Percentiles rank a stretch among this genome's conserved stretches.
Evolutionary conservation across 2,888 invertebrate species (phyloP).

Genomic region (Sceliomorpha sp.): DNA sequence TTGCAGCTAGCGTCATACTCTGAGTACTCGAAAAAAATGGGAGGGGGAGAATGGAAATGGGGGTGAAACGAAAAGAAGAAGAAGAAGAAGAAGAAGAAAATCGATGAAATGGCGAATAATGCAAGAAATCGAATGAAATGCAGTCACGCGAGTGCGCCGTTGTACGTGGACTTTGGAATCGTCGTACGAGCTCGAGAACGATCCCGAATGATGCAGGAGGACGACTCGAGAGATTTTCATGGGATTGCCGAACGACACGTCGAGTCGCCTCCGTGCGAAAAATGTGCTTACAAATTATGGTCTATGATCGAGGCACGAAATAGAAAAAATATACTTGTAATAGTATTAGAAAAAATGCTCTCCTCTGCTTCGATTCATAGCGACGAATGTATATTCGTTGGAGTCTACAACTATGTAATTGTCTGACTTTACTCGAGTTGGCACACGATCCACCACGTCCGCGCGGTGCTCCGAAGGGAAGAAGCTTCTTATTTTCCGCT

Average conservation of each 20-base stretch:
- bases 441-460: conserved; percentile 56
- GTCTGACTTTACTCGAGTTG: conserved; percentile 53
- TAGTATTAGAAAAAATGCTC: conserved; percentile 24
- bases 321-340: conserved; percentile 32
- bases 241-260: not conserved
- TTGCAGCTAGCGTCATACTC: conserved; percentile 6
- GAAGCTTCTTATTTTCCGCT: conserved; percentile 54
- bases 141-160: conserved; percentile 31
- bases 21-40: not conserved
- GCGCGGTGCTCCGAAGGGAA: conserved; percentile 49
- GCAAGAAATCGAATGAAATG: conserved; percentile 41
- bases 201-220: conserved; percentile 10
- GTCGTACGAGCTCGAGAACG: conserved; percentile 38
- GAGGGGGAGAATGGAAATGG: not conserved
- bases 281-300: conserved; percentile 25
- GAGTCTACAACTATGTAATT: conserved; percentile 43
- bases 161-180: conserved; percentile 40
- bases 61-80: not conserved
- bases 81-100: conserved; percentile 4
- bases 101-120: conserved; percentile 12
- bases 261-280: not conserved
- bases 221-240: not conserved
- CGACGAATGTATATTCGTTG: conserved; percentile 37
- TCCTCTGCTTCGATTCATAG: conserved; percentile 13
- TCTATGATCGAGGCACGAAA: conserved; percentile 7